Evolutionary conservation across 2,888 invertebrate species (phyloP).

Genomic region (Hyposoter dolosus): DNA sequence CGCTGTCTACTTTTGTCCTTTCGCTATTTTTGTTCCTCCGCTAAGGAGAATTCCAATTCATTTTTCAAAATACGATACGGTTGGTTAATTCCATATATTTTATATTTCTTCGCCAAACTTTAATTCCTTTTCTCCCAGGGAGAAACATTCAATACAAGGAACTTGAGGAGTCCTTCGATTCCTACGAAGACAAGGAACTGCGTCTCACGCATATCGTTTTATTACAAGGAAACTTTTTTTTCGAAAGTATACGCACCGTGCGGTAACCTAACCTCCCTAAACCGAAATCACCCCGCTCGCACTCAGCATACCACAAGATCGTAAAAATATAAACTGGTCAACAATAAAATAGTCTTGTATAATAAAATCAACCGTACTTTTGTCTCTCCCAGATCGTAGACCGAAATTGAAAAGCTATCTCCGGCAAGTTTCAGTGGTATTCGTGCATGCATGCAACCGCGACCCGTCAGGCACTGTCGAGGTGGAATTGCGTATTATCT

Average conservation of each 20-base stretch:
- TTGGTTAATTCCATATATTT: slow-evolving; percentile 3
- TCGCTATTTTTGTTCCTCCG: neutral
- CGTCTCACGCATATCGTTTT: neutral
- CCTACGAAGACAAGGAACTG: neutral
- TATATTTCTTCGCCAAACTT: slow-evolving; percentile 21
- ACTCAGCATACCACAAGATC: neutral
- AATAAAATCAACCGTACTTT: slow-evolving; percentile 15
- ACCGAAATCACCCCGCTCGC: neutral
- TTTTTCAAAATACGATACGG: slow-evolving; percentile 12
- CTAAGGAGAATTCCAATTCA: slow-evolving; percentile 17
- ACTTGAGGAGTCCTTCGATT: too few relatives aligned
- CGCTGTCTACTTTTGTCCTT: neutral
- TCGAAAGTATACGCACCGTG: neutral
- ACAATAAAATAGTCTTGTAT: slow-evolving; percentile 16
- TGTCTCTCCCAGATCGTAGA: slow-evolving; percentile 17
- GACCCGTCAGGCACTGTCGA: slow-evolving; percentile 17
- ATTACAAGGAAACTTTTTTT: neutral
- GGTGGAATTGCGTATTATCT: neutral
- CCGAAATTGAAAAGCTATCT: slow-evolving; percentile 19
- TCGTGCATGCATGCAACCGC: neutral
- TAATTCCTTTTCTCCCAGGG: neutral
- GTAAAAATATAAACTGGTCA: neutral
- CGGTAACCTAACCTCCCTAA: slow-evolving; percentile 1
- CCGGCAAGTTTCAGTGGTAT: neutral
- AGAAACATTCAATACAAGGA: too few relatives aligned